Evolutionary conservation across 2,888 invertebrate species (phyloP).

Genomic region (Hemithea aestivaria): DNA sequence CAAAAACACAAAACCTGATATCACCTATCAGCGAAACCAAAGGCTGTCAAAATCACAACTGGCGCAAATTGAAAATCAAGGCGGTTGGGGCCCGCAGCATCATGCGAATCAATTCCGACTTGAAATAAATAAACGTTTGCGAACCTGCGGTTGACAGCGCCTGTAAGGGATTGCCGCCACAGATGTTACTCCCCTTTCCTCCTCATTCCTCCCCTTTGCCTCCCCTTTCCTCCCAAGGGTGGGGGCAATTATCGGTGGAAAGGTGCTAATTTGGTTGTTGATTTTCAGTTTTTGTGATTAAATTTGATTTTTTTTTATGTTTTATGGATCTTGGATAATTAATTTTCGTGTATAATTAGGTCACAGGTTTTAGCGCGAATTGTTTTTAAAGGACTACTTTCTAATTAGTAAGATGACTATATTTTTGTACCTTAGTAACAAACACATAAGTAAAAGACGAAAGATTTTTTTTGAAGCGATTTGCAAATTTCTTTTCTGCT

Average conservation of each 20-base stretch:
- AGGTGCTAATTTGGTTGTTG: slow-evolving; percentile 24
- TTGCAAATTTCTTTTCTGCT: no score
- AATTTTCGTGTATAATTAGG: no score
- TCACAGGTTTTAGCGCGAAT: no score
- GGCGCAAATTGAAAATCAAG: slow-evolving; percentile 16
- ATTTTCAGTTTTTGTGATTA: neutral
- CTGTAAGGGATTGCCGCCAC: slow-evolving; percentile 62
- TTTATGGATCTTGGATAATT: no score
- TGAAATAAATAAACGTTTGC: slow-evolving; percentile 56
- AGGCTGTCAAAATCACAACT: slow-evolving; percentile 18
- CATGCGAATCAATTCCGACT: slow-evolving; percentile 68
- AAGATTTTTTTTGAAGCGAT: no score
- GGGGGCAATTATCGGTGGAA: slow-evolving; percentile 44
- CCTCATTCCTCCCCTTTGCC: no score
- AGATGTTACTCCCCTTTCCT: slow-evolving; percentile 51
- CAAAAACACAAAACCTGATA: no score
- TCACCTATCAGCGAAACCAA: slow-evolving; percentile 3
- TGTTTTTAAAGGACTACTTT: no score
- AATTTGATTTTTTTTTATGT: neutral
- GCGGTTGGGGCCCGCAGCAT: slow-evolving; percentile 29
- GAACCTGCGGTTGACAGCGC: slow-evolving; percentile 64
- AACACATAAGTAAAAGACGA: no score
- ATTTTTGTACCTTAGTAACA: no score
- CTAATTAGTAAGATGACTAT: no score
- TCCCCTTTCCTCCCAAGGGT: slow-evolving; percentile 16